Conservation (phyloP, 2,797 vertebrate genomes). For the Pogoniulus pusillus region DNA sequence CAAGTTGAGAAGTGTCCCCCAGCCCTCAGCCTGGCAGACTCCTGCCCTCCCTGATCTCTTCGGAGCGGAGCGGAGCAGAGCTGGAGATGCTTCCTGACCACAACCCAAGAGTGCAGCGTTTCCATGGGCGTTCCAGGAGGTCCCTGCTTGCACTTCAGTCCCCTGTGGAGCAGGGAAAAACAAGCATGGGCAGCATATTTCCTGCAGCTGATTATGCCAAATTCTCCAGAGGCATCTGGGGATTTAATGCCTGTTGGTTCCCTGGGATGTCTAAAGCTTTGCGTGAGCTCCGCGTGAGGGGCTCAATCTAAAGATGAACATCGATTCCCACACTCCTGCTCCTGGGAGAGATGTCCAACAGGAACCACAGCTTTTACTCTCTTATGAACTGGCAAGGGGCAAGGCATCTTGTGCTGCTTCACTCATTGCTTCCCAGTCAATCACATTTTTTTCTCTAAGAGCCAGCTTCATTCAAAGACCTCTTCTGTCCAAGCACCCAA, state of each 20-base stretch:
- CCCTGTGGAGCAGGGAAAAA: not conserved
- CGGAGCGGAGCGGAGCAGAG: not conserved
- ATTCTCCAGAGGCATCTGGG: slow-evolving; percentile 44
- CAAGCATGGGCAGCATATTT: slow-evolving; percentile 3
- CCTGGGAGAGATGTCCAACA: not conserved
- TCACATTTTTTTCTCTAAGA: not conserved
- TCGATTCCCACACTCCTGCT: not conserved
- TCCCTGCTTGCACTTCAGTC: not conserved
- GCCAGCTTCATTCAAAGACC: not conserved
- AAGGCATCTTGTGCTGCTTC: not conserved
- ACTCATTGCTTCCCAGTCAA: not conserved
- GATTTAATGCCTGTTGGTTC: slow-evolving; percentile 49
- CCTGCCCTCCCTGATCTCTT: not conserved
- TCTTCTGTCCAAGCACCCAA: not conserved
- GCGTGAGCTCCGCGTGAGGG: no score
- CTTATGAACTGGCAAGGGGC: not conserved
- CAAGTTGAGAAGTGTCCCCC: slow-evolving; percentile 16
- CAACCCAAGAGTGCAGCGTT: not conserved
- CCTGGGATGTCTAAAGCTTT: slow-evolving; percentile 24
- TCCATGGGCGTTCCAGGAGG: slow-evolving; percentile 4
- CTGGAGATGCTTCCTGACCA: not conserved
- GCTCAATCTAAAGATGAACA: slow-evolving; percentile 8
- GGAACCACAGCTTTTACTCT: not conserved
- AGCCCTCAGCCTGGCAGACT: not conserved
- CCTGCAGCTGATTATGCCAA: slow-evolving; percentile 55